Evolutionary conservation across 2,797 vertebrate species (phyloP).

Genomic region (Peromyscus eremicus): DNA sequence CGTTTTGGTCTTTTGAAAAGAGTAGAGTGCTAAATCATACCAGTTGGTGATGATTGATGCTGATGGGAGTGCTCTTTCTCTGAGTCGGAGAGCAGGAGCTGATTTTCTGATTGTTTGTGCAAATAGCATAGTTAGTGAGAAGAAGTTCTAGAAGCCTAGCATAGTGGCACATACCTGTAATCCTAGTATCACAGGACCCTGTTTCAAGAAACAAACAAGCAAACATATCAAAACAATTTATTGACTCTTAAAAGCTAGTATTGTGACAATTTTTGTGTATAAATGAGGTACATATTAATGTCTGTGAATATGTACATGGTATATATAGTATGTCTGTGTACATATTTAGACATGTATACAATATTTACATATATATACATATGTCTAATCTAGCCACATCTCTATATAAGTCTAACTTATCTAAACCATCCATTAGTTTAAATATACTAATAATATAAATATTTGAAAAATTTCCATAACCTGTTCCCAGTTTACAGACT

Average conservation of each 20-base stretch:
- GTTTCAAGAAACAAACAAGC: neutral
- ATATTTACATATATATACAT: neutral
- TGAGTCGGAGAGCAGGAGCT: neutral
- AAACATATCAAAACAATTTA: neutral
- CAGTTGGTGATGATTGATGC: neutral
- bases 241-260: neutral
- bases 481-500: neutral
- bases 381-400: neutral
- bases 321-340: neutral
- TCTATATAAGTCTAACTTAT: neutral
- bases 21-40: neutral
- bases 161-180: neutral
- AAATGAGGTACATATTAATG: neutral
- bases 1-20: neutral
- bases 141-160: neutral
- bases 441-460: neutral
- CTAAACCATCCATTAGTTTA: neutral
- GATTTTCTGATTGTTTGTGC: neutral
- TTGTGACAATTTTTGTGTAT: neutral
- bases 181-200: neutral
- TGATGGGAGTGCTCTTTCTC: neutral
- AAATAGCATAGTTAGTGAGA: neutral
- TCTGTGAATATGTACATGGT: neutral
- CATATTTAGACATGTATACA: neutral
- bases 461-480: neutral